These are phyloP conservation scores for Cryptops parisi DNA, from an alignment of 2,888 invertebrate genomes.

Conservation along the genomic window DNA sequence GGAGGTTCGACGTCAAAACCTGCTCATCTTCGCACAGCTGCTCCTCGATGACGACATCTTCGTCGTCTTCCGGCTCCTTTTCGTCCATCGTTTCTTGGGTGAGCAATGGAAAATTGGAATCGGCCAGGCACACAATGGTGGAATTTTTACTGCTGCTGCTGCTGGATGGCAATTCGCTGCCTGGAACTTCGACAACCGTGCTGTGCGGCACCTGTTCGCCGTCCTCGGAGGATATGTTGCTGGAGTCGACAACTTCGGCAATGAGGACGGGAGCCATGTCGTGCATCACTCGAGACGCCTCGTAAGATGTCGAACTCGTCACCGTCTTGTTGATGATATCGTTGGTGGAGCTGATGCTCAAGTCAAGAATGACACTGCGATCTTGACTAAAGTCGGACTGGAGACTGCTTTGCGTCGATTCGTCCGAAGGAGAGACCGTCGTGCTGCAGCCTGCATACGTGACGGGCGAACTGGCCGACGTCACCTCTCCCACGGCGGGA, in stretches of 20 bases:
- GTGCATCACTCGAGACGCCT: background rate
- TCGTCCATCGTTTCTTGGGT: constrained; percentile 4
- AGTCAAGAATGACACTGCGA: constrained; percentile 6
- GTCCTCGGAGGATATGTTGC: constrained; percentile 4
- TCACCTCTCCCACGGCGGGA: constrained; percentile 4
- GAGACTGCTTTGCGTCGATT: constrained; percentile 5
- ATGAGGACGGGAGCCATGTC: background rate
- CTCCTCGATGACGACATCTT: background rate
- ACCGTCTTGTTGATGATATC: background rate
- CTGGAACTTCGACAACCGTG: constrained; percentile 8
- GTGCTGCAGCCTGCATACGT: constrained; percentile 4
- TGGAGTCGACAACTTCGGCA: constrained; percentile 2
- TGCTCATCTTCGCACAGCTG: background rate
- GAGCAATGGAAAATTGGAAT: constrained; percentile 7
- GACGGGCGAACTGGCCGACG: constrained; percentile 9
- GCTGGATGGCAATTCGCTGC: background rate
- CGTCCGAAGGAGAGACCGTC: constrained; percentile 7
- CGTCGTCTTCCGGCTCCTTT: constrained; percentile 7
- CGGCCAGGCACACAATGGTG: constrained; percentile 7
- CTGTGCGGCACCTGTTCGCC: constrained; percentile 11
- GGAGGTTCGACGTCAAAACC: background rate
- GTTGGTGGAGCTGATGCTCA: constrained; percentile 1
- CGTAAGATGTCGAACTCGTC: background rate
- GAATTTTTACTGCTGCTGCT: background rate
- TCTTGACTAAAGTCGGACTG: constrained; percentile 6